Evolutionary conservation across 1,140 invertebrate genomes (phyloP), one percentile per base, ranked within the genome.

Genomic region (Melitaea cinxia): DNA sequence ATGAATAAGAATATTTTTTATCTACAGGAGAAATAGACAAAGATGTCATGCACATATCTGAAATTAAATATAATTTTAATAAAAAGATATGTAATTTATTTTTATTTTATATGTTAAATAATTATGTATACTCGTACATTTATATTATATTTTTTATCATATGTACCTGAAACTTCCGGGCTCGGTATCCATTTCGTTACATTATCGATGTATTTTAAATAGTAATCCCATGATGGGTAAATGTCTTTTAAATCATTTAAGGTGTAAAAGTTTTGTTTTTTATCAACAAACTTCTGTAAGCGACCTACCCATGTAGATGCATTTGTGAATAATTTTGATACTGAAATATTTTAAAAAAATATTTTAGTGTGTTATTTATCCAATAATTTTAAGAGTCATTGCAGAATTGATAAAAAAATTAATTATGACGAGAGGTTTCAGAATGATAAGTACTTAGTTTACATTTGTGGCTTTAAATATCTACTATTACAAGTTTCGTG

Each of bases 31-130:
- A 70, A 14, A 24, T 19, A 21, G 71, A 68, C n/a, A 82, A 26
- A 0, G 73, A 73, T 5, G 53, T 53, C 21, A 82, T 47, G 42
- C 82, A 84, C 14, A 37, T 21, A 65, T 80, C 82, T 84, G 39
- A 19, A 75, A 73, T 64, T 10, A 47, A 9, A 9, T 33, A 9
- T 33, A 33, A 6, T 2, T 14, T 39, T 39, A 39, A 35, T 35
- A 35, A 7, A 28, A 28, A 4, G 33, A 2, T 4, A 35, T 10
- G 33, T n/a, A n/a, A n/a, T n/a, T n/a, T n/a, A n/a, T n/a, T n/a
- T n/a, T n/a, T n/a, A n/a, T n/a, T n/a, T n/a, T n/a, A n/a, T n/a
- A n/a, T n/a, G n/a, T n/a, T n/a, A n/a, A n/a, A n/a, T n/a, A n/a
- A n/a, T n/a, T n/a, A n/a, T n/a, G n/a, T n/a, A n/a, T n/a, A n/a